Evolutionary conservation across 2,888 invertebrate species (phyloP).

Genomic region (Agrotis clavis): DNA sequence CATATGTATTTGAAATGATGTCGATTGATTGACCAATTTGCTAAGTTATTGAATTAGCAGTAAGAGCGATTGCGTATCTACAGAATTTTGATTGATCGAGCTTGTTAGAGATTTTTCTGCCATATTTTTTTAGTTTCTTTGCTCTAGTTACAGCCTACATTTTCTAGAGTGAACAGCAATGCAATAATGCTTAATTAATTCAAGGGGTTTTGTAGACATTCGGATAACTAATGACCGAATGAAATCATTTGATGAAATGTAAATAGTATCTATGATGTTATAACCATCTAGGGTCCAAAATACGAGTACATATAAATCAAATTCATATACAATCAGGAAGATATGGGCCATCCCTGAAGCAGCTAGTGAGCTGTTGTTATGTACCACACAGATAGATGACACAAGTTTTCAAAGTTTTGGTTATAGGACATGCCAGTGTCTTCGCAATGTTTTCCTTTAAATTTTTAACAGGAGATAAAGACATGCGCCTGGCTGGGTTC

Average conservation of each 20-base stretch:
- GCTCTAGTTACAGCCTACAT: background rate
- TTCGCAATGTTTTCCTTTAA: no score
- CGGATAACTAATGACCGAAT: background rate
- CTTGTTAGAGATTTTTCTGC: background rate
- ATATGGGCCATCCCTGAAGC: background rate
- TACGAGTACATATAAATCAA: no score
- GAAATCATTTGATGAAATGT: background rate
- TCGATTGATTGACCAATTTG: constrained; percentile 40
- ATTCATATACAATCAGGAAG: background rate
- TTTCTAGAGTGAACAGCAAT: background rate
- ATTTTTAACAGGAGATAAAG: no score
- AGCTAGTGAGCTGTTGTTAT: no score
- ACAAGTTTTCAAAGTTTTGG: no score
- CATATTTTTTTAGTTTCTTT: background rate
- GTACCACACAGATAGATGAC: no score
- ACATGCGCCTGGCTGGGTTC: no score
- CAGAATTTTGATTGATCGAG: background rate
- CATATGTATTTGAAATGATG: constrained; percentile 42
- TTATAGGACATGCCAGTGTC: no score
- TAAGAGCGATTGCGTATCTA: constrained; percentile 5
- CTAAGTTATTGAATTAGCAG: constrained; percentile 32
- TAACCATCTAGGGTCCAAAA: no score
- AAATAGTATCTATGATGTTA: no score
- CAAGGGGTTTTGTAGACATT: background rate
- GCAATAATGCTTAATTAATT: no score